Base-by-base conservation (phyloP, 2,113 vertebrate genomes). In the Gadus macrocephalus region DNA sequence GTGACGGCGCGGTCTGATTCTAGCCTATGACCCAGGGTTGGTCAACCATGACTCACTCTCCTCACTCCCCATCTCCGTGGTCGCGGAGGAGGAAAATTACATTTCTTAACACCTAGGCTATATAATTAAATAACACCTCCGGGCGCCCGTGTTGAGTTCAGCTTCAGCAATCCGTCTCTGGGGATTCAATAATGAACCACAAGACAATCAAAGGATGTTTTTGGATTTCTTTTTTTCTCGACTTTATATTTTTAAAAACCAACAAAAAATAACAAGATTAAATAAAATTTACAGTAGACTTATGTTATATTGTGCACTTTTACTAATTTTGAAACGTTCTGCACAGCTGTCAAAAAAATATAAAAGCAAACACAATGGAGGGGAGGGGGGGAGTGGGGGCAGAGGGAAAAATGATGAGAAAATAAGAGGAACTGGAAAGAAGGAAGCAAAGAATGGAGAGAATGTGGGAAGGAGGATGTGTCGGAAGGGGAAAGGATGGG, bases 201-300 rank as follows among this genome's bases (percentile, higher is more conserved):
- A 79, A 17, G 60, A 86, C 75, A 14, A 49, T 68, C 69, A 5
- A 25, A 49, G 53, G 38, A 55, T 72, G 64, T 79, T 83, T 83
- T 83, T 78, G 71, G 72, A 82, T 86, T 89, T 88, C 35, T 61
- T 84, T 88, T 58, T 77, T 79, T 83, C 82, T 91, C 53, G 22
- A 88, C 87, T 92, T 93, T 93, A 92, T 92, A 92, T 93, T 92
- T 92, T 93, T 92, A 91, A 93, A 93, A 93, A 92, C 91, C 88
- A 93, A 92, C 89, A 90, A 89, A 82, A 79, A 92, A 91, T 86
- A 92, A 92, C 89, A 92, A 49, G 91, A 92, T 91, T 91, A 92
- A 92, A 92, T 92, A 90, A 90, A 92, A 92, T 93, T 88, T 93
- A 93, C 92, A 93, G 90, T 91, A 92, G 91, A 93, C 92, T 88